Evolutionary conservation across 2,888 invertebrate species (phyloP).

Genomic region (Ectemnius lituratus): DNA sequence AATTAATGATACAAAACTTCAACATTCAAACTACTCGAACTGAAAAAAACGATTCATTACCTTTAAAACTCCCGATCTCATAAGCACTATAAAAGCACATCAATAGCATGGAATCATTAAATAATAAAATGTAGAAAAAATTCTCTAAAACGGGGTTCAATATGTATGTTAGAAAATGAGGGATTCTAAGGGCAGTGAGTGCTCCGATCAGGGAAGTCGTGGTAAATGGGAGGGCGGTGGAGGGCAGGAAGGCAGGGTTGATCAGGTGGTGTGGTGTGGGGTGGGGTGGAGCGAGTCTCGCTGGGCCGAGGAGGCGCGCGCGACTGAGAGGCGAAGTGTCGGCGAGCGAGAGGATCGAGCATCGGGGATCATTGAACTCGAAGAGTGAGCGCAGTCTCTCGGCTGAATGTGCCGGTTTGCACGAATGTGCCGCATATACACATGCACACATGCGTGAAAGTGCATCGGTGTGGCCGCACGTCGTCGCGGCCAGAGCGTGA

Average conservation of each 20-base stretch:
- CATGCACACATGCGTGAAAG: constrained; percentile 43
- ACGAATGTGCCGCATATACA: constrained; percentile 31
- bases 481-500: neutral
- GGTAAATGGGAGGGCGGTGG: too few relatives aligned
- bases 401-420: constrained; percentile 51
- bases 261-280: constrained; percentile 14
- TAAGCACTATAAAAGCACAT: too few relatives aligned
- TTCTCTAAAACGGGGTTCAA: too few relatives aligned
- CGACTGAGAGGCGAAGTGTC: neutral
- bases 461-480: constrained; percentile 32
- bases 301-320: constrained; percentile 8
- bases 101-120: too few relatives aligned
- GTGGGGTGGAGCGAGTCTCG: constrained; percentile 15
- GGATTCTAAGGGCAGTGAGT: too few relatives aligned
- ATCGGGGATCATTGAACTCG: constrained; percentile 68
- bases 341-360: constrained; percentile 54
- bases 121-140: too few relatives aligned
- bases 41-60: too few relatives aligned
- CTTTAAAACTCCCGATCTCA: too few relatives aligned
- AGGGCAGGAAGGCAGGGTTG: constrained; percentile 4
- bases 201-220: too few relatives aligned
- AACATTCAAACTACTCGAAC: too few relatives aligned
- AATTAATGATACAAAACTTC: too few relatives aligned
- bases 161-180: too few relatives aligned
- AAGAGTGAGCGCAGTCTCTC: constrained; percentile 59